Evolutionary conservation across 2,113 vertebrate species (phyloP), one percentile per base, ranked within the genome.

Genomic region (Hoplias malabaricus): DNA sequence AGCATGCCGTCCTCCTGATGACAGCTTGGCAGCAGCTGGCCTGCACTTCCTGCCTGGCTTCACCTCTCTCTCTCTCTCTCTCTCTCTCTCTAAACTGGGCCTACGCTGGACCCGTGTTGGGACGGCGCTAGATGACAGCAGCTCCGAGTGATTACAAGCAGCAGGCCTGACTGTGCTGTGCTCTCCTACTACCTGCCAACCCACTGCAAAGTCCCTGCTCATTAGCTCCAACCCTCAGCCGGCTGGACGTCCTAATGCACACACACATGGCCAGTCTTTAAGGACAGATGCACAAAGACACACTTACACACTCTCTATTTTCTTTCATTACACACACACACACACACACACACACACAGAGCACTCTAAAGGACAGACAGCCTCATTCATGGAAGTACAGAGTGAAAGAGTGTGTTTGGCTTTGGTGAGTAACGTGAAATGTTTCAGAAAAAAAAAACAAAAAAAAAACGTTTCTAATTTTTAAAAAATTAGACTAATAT

Each of bases 91-190:
- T 61, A 56, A 10, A 31, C 43, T 50, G 68, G 56, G 68, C 61
- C 66, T 63, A 67, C 25, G 69, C 75, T 68, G 80, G 53, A 69
- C 69, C 63, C 33, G 56, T 67, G 36, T 72, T 43, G 63, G 67
- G 73, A 84, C 84, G 16, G 65, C 78, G 70, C 84, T 0, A n/a
- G 87, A 86, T 85, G 87, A 90, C 81, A 88, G 83, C 75, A 84
- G 79, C 87, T 88, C 92, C 91, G 88, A 92, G 87, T 88, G 82
- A 83, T 90, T 88, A 86, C 85, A 85, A 88, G 87, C 79, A 87
- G 85, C 84, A 82, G 82, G 86, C 87, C 85, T 83, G 83, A 77
- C 73, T 59, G 75, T 80, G 71, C 59, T 31, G 42, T 69, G 50
- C 79, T n/a, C 34, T 48, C 42, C 38, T 8, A 27, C 63, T 79